Base-by-base conservation (phyloP, 2,888 invertebrate species). In the Cataglyphis albicans region DNA sequence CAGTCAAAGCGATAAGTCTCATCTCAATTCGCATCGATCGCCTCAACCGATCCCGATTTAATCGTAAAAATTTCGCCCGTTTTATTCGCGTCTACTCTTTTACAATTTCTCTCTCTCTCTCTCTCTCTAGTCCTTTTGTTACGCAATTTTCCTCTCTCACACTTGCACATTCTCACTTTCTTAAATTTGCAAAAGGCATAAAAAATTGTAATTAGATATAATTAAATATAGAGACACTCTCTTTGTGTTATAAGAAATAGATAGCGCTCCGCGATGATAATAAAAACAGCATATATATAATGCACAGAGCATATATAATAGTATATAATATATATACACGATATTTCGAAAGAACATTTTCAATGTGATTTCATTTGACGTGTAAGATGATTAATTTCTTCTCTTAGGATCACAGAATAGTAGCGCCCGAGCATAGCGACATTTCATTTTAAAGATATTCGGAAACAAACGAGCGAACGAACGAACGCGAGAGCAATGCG, bases 391-490 rank as follows among this genome's bases (percentile, higher is more conserved):
- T 86, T 89, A 82, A 85, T 84, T 84, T 73, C 48, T 89, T 81
- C 82, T 90, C 84, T 83, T 91, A 92, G 90, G 90, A 93, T 93
- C 93, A 93, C 93, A 93, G 93, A 93, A 92, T 91, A 89, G 91
- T 93, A 93, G 92, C 92, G 92, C 92, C 91, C 92, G 93, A 93
- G 92, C 92, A 86, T 91, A 91, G 90, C 91, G 90, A 91, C 89
- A 88, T 90, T 88, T 90, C 76, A 86, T 86, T 84, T 86, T 87
- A 86, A 81, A 90, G 88, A 91, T 90, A 84, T 85, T 90, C 90
- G 91, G 91, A 91, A 92, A 92, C 89, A 88, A 89, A 85, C 87
- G 18, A 32, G 18, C 44, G 25, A 15, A 63, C 41, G 25, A 15
- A 63, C 35, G 15, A 32, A 29, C 29, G 29, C n/a, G 61, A 12